phyloP scores from a whole-genome alignment of 2,113 vertebrate species.

The Saguinus imperator region DNA sequence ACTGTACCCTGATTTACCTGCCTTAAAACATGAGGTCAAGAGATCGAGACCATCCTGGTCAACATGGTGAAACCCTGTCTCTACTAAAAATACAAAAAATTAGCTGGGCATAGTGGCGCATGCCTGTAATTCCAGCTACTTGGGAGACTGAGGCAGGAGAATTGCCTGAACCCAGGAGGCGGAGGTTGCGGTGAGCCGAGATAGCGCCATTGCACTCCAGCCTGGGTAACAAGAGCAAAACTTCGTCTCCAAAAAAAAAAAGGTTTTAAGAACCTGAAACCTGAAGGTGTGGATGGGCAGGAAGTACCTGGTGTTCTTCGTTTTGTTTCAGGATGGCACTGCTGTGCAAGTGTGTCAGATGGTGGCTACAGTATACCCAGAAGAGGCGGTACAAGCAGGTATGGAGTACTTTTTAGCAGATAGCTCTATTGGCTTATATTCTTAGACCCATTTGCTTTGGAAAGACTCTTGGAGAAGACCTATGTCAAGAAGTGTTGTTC shows the following conservation, averaged over 20 bases:
- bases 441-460: not conserved
- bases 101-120: too few species aligned
- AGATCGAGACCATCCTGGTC: too few species aligned
- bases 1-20: not conserved
- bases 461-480: not conserved
- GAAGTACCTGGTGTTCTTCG: not conserved
- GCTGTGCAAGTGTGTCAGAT: constrained; percentile 78
- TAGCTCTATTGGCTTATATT: not conserved
- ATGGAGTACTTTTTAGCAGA: not conserved
- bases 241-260: too few species aligned
- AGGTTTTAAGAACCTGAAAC: not conserved
- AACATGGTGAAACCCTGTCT: too few species aligned
- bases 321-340: constrained; percentile 65
- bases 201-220: too few species aligned
- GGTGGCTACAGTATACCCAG: constrained; percentile 60
- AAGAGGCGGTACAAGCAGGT: constrained; percentile 66
- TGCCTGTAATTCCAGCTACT: too few species aligned
- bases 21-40: not conserved
- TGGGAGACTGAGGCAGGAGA: too few species aligned
- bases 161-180: too few species aligned
- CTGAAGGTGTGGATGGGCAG: not conserved
- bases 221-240: too few species aligned
- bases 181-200: too few species aligned
- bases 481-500: not conserved
- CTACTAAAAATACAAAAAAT: too few species aligned